These are phyloP conservation scores for Drosophila sucinea DNA, from an alignment of 1,140 invertebrate genomes.

Conservation along the genomic window DNA sequence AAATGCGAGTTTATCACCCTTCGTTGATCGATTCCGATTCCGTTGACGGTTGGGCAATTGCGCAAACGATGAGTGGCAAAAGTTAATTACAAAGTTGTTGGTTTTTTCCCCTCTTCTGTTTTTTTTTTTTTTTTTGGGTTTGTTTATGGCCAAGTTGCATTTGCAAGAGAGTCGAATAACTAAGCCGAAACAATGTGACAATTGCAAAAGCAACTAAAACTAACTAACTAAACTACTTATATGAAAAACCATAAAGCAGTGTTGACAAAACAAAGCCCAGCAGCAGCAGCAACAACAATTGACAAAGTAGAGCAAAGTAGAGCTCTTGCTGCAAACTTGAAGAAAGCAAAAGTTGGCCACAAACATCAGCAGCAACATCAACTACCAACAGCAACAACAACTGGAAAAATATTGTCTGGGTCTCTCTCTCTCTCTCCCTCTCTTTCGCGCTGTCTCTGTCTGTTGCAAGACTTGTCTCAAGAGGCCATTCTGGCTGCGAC, in stretches of 20 bases:
- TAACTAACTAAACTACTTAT: slow-evolving; percentile 24
- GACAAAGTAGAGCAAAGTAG: slow-evolving; percentile 47
- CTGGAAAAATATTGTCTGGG: neutral
- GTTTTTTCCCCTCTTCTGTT: no score
- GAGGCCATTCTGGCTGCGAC: slow-evolving; percentile 51
- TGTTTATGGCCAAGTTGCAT: slow-evolving; percentile 24
- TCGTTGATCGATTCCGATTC: slow-evolving; percentile 55
- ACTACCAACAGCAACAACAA: slow-evolving; percentile 12
- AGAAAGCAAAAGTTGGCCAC: slow-evolving; percentile 66
- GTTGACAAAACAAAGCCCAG: slow-evolving; percentile 65
- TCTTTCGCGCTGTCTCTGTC: no score
- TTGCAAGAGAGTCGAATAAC: slow-evolving; percentile 18
- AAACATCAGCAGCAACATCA: slow-evolving; percentile 9
- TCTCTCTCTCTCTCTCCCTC: no score
- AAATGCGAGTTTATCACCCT: slow-evolving; percentile 4
- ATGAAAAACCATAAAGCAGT: slow-evolving; percentile 60
- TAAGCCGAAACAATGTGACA: slow-evolving; percentile 70
- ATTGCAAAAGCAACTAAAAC: slow-evolving; percentile 59
- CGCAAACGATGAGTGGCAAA: slow-evolving; percentile 51
- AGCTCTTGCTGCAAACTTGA: slow-evolving; percentile 13
- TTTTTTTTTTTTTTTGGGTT: no score
- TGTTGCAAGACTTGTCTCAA: slow-evolving; percentile 8
- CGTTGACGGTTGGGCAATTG: slow-evolving; percentile 27
- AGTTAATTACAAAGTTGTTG: slow-evolving; percentile 55
- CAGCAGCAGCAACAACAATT: slow-evolving; percentile 26